phyloP scores from a whole-genome alignment of 2,888 invertebrate species.

The Chrysolina americana region DNA sequence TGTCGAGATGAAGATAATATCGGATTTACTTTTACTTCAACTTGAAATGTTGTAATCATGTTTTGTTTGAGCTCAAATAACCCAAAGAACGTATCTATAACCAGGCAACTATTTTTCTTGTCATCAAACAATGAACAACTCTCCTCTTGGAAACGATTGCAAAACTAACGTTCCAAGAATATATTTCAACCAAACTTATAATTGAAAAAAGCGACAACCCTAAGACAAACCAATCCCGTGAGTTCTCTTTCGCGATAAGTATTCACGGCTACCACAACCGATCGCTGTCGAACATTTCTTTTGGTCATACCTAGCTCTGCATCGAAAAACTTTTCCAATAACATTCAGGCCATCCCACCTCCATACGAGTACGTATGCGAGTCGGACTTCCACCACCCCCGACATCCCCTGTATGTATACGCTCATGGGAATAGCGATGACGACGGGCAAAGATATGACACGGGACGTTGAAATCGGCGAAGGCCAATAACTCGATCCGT shows the following conservation, averaged over 20 bases:
- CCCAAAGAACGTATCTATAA: too few relatives aligned
- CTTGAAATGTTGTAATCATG: too few relatives aligned
- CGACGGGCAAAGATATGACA: conserved; percentile 64
- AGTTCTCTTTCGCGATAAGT: not conserved
- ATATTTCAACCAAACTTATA: too few relatives aligned
- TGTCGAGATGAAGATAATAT: too few relatives aligned
- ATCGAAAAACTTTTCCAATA: conserved; percentile 15
- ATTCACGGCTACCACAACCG: not conserved
- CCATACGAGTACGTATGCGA: conserved; percentile 10
- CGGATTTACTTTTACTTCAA: too few relatives aligned
- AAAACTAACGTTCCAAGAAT: too few relatives aligned
- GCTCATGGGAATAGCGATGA: conserved; percentile 49
- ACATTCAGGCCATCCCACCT: not conserved
- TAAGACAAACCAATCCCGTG: not conserved
- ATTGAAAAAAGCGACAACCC: too few relatives aligned
- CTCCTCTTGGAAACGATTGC: too few relatives aligned
- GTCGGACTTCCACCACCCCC: conserved; percentile 15
- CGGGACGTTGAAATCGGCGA: conserved; percentile 65
- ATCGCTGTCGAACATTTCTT: conserved; percentile 3
- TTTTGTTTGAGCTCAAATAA: too few relatives aligned
- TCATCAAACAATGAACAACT: too few relatives aligned
- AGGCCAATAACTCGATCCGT: conserved; percentile 67
- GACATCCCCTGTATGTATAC: conserved; percentile 23
- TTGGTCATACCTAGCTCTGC: not conserved
- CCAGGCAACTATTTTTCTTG: too few relatives aligned